Conservation (phyloP, 1,140 invertebrate species). For the Arion vulgaris region DNA sequence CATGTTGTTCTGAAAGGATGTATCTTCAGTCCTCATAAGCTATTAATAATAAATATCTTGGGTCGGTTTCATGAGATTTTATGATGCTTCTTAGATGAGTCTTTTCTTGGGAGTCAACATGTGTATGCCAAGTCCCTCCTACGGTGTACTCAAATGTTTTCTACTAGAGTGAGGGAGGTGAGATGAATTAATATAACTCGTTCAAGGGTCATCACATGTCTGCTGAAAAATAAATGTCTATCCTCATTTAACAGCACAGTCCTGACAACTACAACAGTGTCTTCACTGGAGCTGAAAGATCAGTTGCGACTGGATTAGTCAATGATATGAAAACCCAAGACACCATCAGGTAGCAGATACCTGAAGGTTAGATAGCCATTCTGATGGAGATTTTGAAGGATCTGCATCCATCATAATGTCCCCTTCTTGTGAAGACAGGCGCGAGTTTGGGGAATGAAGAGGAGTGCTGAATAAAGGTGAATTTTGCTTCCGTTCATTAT, state of each 20-base stretch:
- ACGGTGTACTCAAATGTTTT: too few relatives aligned
- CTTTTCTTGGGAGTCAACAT: too few relatives aligned
- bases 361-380: constrained; percentile 31
- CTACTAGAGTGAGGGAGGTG: too few relatives aligned
- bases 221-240: too few relatives aligned
- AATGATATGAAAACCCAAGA: not conserved
- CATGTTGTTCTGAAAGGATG: too few relatives aligned
- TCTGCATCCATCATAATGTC: not conserved
- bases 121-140: too few relatives aligned
- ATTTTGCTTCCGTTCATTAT: not conserved
- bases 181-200: too few relatives aligned
- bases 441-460: not conserved
- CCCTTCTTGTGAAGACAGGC: not conserved
- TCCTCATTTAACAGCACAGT: not conserved
- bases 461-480: not conserved
- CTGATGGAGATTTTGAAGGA: constrained; percentile 11
- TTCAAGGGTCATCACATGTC: too few relatives aligned
- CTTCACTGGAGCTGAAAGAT: not conserved
- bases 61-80: too few relatives aligned
- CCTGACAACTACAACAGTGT: not conserved
- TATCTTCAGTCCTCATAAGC: too few relatives aligned
- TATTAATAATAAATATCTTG: too few relatives aligned
- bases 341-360: constrained; percentile 34
- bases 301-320: not conserved
- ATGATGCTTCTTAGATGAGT: too few relatives aligned